A percentile compares a stretch with the other conserved stretches of the same genome.
phyloP scores from a whole-genome alignment of 1,140 invertebrate species.

The Drosophila carrolli region DNA sequence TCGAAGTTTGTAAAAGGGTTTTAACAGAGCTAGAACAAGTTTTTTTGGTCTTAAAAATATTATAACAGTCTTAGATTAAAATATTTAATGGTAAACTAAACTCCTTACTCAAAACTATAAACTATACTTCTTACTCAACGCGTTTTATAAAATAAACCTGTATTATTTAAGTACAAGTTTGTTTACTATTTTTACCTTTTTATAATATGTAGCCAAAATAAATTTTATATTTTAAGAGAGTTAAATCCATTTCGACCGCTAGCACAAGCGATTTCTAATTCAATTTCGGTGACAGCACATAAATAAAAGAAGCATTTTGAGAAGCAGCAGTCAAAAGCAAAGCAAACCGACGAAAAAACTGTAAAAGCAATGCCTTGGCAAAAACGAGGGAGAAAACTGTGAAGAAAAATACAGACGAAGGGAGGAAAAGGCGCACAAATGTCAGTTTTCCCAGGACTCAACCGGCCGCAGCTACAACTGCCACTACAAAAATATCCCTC shows the following conservation, averaged over 20 bases:
- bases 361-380: conserved; percentile 78
- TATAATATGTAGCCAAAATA: no score
- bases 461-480: conserved; percentile 43
- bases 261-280: conserved; percentile 74
- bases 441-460: conserved; percentile 75
- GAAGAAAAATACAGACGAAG: conserved; percentile 13
- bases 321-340: conserved; percentile 55
- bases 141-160: no score
- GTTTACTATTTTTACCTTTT: no score
- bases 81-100: no score
- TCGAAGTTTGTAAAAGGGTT: not conserved
- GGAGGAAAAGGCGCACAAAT: conserved; percentile 66
- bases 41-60: not conserved
- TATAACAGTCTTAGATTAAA: no score
- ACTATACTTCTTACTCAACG: no score
- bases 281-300: conserved; percentile 79
- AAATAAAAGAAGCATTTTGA: conserved; percentile 80
- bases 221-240: not conserved
- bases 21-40: no score
- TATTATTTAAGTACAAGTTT: no score
- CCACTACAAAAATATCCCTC: conserved; percentile 30
- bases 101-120: no score
- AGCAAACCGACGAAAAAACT: conserved; percentile 60
- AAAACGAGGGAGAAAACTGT: conserved; percentile 8
- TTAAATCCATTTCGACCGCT: conserved; percentile 19